phyloP scores from a whole-genome alignment of 30 jellyfish, hydroid and myxozoan species.

The Cassiopea andromeda region DNA sequence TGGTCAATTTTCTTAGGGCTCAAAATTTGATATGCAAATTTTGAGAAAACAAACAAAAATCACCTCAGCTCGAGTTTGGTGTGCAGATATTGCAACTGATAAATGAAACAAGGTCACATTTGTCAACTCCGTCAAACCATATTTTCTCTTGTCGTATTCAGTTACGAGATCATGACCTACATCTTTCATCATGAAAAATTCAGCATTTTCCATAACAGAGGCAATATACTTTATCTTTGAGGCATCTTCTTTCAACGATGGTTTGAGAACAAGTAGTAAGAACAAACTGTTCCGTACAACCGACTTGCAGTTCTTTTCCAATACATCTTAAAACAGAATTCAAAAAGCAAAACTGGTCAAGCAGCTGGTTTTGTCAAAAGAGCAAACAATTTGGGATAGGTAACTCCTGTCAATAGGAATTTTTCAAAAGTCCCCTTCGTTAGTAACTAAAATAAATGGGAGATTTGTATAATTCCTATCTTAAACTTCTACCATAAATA shows the following conservation, averaged over 20 bases:
- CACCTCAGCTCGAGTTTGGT: conserved; percentile 37
- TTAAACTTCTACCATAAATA: too few species aligned
- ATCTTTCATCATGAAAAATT: conserved; percentile 42
- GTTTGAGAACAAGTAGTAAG: conserved; percentile 26
- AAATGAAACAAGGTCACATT: conserved; percentile 5
- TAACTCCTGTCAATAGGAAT: too few species aligned
- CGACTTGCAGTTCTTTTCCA: conserved; percentile 25
- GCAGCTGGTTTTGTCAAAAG: neutral
- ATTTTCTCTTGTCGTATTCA: conserved; percentile 8
- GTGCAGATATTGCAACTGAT: conserved; percentile 2
- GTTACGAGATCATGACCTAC: conserved; percentile 10
- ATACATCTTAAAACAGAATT: conserved; percentile 1
- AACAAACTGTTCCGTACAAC: conserved; percentile 29
- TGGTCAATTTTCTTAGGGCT: too few species aligned
- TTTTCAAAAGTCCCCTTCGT: too few species aligned
- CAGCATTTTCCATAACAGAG: neutral
- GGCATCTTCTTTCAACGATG: neutral
- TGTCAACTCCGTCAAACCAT: neutral
- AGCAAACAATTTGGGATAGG: neutral
- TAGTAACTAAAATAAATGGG: too few species aligned
- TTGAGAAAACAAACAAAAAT: neutral
- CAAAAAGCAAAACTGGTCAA: neutral
- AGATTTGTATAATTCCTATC: too few species aligned
- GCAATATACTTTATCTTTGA: neutral
- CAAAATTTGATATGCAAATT: too few species aligned